These are phyloP conservation scores for Menidia menidia DNA, from an alignment of 2,797 vertebrate genomes.

Conservation along the genomic window DNA sequence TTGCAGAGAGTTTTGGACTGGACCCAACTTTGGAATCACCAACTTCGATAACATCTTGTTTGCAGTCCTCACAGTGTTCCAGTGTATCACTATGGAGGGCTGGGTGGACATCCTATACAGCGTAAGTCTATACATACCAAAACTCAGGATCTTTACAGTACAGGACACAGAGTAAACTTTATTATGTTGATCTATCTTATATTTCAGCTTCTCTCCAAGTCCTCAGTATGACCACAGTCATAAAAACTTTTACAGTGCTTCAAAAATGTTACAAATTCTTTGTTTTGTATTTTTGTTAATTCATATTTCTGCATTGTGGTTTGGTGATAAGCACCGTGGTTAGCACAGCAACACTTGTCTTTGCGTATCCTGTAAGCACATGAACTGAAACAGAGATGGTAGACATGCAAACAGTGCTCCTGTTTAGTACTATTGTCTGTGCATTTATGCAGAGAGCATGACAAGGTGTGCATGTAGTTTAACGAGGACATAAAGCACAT, in stretches of 20 bases:
- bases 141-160: no score
- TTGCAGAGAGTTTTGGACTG: constrained; percentile 92
- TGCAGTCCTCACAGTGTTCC: constrained; percentile 96
- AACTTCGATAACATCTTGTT: constrained; percentile 99
- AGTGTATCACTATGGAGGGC: constrained; percentile 99
- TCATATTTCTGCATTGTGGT: background rate
- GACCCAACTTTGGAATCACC: constrained; percentile 97
- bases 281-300: background rate
- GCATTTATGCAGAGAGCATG: background rate
- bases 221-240: no score
- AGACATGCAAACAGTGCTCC: constrained; percentile 15
- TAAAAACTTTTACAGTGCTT: background rate
- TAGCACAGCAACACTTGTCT: background rate
- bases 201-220: no score
- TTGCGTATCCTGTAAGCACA: background rate
- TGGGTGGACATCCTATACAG: constrained; percentile 97
- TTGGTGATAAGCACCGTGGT: no score
- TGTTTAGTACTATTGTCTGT: constrained; percentile 4
- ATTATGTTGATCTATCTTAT: background rate
- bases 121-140: constrained; percentile 64
- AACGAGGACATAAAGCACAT: no score
- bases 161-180: background rate
- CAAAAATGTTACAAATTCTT: background rate
- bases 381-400: background rate
- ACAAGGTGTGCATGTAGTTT: background rate